phyloP scores from a whole-genome alignment of 2,797 vertebrate species.

The Iguana delicatissima region DNA sequence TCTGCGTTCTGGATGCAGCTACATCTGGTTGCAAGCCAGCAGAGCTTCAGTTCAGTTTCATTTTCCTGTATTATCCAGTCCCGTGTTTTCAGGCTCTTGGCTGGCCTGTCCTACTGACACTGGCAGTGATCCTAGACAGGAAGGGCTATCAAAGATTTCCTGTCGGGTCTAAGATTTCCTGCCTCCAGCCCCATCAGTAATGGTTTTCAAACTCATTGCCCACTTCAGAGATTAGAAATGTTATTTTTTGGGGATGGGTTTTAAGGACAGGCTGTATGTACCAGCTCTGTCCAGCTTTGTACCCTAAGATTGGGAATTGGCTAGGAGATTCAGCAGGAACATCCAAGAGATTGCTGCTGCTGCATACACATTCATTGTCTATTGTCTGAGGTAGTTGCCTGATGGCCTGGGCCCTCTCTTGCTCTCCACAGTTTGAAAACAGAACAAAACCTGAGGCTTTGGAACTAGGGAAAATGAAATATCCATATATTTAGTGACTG shows the following conservation, averaged over 20 bases:
- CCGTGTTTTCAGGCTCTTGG: no score
- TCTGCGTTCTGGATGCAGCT: no score
- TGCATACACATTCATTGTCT: not conserved
- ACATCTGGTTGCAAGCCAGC: no score
- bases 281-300: no score
- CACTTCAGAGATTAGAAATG: not conserved
- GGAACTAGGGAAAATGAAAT: not conserved
- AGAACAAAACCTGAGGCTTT: not conserved
- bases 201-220: not conserved
- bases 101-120: no score
- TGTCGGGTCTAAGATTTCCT: not conserved
- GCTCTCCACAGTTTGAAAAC: not conserved
- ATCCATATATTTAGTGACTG: not conserved
- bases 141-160: not conserved
- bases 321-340: no score
- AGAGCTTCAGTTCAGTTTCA: no score
- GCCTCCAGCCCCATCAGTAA: not conserved
- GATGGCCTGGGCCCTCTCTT: not conserved
- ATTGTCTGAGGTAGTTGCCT: not conserved
- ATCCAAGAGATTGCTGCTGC: no score
- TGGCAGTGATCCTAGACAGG: not conserved
- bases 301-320: no score
- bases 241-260: not conserved
- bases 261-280: not conserved
- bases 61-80: no score